Base-by-base conservation (phyloP, 2,888 invertebrate species). In the Synanthedon andrenaeformis region DNA sequence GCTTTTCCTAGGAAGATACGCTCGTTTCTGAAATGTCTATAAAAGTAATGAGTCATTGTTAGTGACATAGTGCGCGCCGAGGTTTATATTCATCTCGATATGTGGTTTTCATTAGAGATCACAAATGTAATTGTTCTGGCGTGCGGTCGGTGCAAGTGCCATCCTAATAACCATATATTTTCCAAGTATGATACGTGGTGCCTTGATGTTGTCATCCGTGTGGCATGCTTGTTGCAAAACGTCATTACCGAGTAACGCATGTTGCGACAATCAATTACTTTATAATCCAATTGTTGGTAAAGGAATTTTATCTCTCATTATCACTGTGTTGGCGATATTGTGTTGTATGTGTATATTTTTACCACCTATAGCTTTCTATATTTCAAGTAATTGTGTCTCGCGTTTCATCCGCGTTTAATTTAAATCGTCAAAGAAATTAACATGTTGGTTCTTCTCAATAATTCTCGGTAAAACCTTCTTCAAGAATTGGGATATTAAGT, bases 71-170 rank as follows among this genome's bases (percentile, higher is more conserved):
- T 13, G 45, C n/a, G 45, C 45, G 14, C 13, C 13, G 13, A 45
- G 45, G 11, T 45, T 45, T 45, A 45, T 13, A 13, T 45, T 13
- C 45, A 35, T 35, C 35, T 28, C 51, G 19, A 51, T 53, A 60
- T 83, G 85, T 63, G 84, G 85, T 85, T 81, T 74, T 67, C 72
- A 76, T 77, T 69, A 71, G 62, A 74, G 67, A 68, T 67, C 65
- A 13, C 70, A 65, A 64, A 65, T 66, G 74, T 83, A 82, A 86
- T 86, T 74, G 77, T 63, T 66, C 63, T 76, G 85, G 79, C 85
- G 69, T 86, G 86, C 66, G 85, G 86, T 86, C 65, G 71, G 71
- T 57, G 57, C 60, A 59, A n/a, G 69, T 82, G 80, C 76, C 79
- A 74, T 82, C 81, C 68, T 70, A 79, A 82, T 82, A 76, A 79